Conservation (phyloP, 2,888 invertebrate genomes). For the Venusia cambrica region DNA sequence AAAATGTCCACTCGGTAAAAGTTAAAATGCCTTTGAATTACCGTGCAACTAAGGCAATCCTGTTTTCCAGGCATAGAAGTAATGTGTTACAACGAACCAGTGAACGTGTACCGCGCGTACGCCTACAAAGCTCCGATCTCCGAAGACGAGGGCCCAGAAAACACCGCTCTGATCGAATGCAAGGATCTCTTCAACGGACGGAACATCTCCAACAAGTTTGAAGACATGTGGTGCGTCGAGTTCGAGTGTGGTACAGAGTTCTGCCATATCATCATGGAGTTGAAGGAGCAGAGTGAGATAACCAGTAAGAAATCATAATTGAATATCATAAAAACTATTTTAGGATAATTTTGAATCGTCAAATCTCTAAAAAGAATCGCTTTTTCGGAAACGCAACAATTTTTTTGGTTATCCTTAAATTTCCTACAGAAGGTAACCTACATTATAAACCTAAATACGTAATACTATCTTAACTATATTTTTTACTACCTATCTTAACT, state of each 20-base stretch:
- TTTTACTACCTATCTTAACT: too few species aligned
- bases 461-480: too few species aligned
- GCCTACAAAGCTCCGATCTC: constrained; percentile 53
- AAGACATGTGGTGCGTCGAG: constrained; percentile 84
- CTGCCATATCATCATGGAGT: constrained; percentile 64
- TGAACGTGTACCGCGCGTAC: constrained; percentile 54
- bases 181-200: constrained; percentile 83
- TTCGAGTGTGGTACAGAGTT: constrained; percentile 53
- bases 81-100: constrained; percentile 49
- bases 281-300: constrained; percentile 56
- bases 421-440: too few species aligned
- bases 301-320: constrained; percentile 49
- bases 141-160: constrained; percentile 43
- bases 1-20: too few species aligned
- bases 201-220: constrained; percentile 85
- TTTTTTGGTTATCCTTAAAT: too few species aligned
- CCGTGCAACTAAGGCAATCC: not conserved
- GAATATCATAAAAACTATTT: too few species aligned
- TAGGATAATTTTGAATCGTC: too few species aligned
- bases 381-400: too few species aligned
- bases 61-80: constrained; percentile 72
- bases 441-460: too few species aligned
- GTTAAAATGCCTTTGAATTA: not conserved
- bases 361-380: too few species aligned
- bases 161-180: constrained; percentile 53